Base-by-base conservation (phyloP, 2,797 vertebrate genomes). In the Streptopelia turtur region DNA sequence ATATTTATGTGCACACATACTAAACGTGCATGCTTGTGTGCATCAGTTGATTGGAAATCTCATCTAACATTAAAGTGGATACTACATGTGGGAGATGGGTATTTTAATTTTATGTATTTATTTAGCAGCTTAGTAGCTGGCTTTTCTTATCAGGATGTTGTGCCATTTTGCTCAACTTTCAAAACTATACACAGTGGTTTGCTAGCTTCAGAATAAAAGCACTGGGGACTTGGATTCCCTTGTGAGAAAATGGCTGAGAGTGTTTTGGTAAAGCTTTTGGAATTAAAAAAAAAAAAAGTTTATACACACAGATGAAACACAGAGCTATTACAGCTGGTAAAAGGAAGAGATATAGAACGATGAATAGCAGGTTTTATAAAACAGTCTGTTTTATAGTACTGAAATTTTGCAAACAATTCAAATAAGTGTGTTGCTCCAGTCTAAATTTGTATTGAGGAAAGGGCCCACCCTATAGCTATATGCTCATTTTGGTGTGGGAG, bases 241-340 rank as follows among this genome's bases (percentile, higher is more conserved):
- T 55, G 30, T 79, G 64, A 92, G 47, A 84, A 92, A 63, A 55
- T 69, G 25, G 2, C 25, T 71, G 35, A 77, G 17, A 15, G 16
- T 74, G 45, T 89, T 94, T 75, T 81, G 53, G 16, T 68, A 82
- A 76, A 79, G 43, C 7, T 81, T 85, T 75, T 89, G 84, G 86
- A 83, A 81, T 45, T 24, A 5, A 2, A 52, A 35, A 45, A 63
- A 35, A 37, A 37, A 15, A 8, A 56, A 9, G 50, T 81, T 81
- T 78, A 22, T 69, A 30, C 6, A 31, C 2, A 15, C 10, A 28
- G 2, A 9, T 31, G 35, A 76, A 76, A 39, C 2, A 3, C 23
- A 49, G 22, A 43, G 6, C 41, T 78, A 3, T 78, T 87, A 5
- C 25, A 87, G 52, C 24, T 33, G 24, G 22, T 47, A 69, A 86